Conservation (phyloP, 2,797 vertebrate genomes). For the Stomatorhinus walkeri region DNA sequence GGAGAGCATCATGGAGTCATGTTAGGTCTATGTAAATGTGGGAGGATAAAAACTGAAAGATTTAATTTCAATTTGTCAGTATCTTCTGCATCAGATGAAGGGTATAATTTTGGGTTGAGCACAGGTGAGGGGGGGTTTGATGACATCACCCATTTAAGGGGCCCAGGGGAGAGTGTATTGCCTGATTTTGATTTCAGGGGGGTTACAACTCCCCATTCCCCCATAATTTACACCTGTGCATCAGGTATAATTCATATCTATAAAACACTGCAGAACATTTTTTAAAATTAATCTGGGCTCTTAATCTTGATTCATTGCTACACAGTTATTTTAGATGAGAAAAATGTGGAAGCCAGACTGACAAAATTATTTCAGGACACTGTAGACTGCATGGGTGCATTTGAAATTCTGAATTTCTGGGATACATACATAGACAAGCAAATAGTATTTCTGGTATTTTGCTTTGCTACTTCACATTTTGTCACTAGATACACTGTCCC, state of each 20-base stretch:
- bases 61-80: background rate
- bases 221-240: background rate
- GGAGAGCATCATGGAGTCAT: background rate
- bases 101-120: background rate
- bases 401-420: background rate
- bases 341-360: background rate
- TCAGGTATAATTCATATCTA: background rate
- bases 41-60: background rate
- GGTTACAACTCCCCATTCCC: background rate
- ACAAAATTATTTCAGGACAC: background rate
- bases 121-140: background rate
- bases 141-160: background rate
- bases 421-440: background rate
- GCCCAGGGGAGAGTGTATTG: background rate
- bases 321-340: background rate
- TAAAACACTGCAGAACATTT: background rate
- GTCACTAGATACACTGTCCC: background rate
- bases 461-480: background rate
- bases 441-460: background rate
- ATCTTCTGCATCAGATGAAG: background rate
- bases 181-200: background rate
- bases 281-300: background rate
- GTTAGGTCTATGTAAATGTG: background rate
- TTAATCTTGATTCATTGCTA: background rate
- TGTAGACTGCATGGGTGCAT: background rate